Conservation (phyloP, 2,113 vertebrate species). For the Malurus elegans region DNA sequence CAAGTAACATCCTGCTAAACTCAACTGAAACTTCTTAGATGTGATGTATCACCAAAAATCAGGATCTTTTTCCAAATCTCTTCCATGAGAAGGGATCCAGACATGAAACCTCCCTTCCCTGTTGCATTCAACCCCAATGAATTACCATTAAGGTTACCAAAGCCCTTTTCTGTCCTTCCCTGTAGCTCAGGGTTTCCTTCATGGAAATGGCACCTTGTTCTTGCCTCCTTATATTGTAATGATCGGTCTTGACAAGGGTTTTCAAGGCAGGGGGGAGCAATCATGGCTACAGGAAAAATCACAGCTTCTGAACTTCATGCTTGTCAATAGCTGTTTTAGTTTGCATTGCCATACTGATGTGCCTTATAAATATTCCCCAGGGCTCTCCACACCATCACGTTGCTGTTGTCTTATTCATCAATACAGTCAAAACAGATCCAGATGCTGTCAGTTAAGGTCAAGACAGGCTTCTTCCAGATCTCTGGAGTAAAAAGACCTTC, state of each 20-base stretch:
- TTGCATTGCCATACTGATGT: slow-evolving; percentile 27
- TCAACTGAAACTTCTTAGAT: neutral
- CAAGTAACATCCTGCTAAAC: neutral
- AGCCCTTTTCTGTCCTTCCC: neutral
- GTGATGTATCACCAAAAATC: neutral
- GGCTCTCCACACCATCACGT: slow-evolving; percentile 7
- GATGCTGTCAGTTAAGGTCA: slow-evolving; percentile 56
- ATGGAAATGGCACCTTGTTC: slow-evolving; percentile 23
- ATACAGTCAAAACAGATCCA: slow-evolving; percentile 34
- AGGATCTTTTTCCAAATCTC: neutral
- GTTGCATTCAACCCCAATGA: neutral
- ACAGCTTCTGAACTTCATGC: slow-evolving; percentile 65
- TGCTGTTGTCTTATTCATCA: slow-evolving; percentile 50
- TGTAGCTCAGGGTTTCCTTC: neutral
- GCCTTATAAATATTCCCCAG: slow-evolving; percentile 48
- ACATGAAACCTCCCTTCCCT: neutral
- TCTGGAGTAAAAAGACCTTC: neutral
- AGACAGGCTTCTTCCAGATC: neutral
- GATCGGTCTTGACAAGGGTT: slow-evolving; percentile 61
- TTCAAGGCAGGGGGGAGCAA: slow-evolving; percentile 55
- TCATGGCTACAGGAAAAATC: slow-evolving; percentile 58
- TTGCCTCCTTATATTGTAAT: slow-evolving; percentile 18
- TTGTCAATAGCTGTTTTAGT: slow-evolving; percentile 67
- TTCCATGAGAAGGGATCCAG: neutral
- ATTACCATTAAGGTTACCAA: neutral